Evolutionary conservation across 2,888 invertebrate genomes (phyloP), one percentile per base, ranked within the genome.

Genomic region (Aphidoletes aphidimyza): DNA sequence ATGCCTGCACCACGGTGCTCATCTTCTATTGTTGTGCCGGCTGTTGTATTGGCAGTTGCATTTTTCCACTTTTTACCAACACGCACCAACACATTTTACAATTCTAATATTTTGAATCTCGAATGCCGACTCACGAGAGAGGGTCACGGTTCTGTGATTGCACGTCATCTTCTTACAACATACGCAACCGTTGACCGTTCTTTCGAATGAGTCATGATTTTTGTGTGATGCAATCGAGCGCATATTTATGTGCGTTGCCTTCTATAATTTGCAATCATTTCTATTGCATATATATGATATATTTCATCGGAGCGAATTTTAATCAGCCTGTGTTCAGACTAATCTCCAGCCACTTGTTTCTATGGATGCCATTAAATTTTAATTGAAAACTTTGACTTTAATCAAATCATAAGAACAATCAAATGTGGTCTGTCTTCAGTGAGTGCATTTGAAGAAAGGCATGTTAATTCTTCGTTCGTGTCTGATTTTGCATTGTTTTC

Each of bases 81-180:
- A 69, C 69, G 69, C 69, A 69, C 69, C 30, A n/a, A n/a, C n/a
- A n/a, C n/a, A 69, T 14, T 30, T 69, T 30, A 69, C 30, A 26
- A 69, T 69, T 69, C 69, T 69, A 69, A 69, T 30, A 69, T 34
- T 30, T 34, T 47, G 47, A 47, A 17, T 69, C 2, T 69, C 9
- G 14, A 69, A 69, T 69, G 69, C 69, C 69, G n/a, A 22, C 54
- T 81, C 81, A 81, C 37, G 22, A 47, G 17, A 47, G 37, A 81
- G 37, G 22, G 81, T 81, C 81, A 81, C 37, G 81, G 81, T 81
- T 81, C 81, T 81, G 22, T 81, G 81, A 11, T 11, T 81, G 81
- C 81, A 81, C 81, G 81, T 81, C 81, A 81, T 81, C 81, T 81
- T 37, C n/a, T n/a, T n/a, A n/a, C n/a, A n/a, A n/a, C n/a, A n/a